Percentiles rank a stretch among this genome's conserved stretches.
Evolutionary conservation across 2,113 vertebrate species (phyloP).

Genomic region (Pterocles burchelli): DNA sequence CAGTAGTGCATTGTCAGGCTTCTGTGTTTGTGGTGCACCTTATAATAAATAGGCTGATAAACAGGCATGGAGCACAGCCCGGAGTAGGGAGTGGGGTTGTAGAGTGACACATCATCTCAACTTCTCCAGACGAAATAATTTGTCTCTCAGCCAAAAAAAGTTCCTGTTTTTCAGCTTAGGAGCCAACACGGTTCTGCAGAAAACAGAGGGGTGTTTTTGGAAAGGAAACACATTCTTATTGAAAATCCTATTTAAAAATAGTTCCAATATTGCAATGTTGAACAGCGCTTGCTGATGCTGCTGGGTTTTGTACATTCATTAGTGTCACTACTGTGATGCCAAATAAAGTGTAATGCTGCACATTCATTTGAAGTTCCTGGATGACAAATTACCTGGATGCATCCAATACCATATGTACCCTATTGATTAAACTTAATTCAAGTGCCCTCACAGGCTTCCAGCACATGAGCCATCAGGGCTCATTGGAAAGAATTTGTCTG

Average conservation of each 20-base stretch:
- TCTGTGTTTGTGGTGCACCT: background rate
- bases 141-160: background rate
- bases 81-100: accelerated
- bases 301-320: slow-evolving; percentile 46
- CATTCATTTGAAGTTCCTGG: slow-evolving; percentile 69
- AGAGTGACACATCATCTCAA: background rate
- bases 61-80: accelerated
- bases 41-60: background rate
- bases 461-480: slow-evolving; percentile 62
- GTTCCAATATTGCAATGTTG: background rate
- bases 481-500: slow-evolving; percentile 80
- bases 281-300: background rate
- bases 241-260: slow-evolving; percentile 1
- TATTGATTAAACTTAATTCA: slow-evolving; percentile 81
- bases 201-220: background rate
- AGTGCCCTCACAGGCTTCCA: slow-evolving; percentile 61
- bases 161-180: background rate
- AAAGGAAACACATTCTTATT: background rate
- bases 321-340: slow-evolving; percentile 27
- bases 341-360: slow-evolving; percentile 28
- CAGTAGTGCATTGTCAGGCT: background rate
- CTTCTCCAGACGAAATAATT: background rate
- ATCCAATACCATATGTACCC: slow-evolving; percentile 73
- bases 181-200: background rate
- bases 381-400: slow-evolving; percentile 74